phyloP scores from a whole-genome alignment of 2,888 invertebrate genomes.

The Peribatodes rhomboidaria region DNA sequence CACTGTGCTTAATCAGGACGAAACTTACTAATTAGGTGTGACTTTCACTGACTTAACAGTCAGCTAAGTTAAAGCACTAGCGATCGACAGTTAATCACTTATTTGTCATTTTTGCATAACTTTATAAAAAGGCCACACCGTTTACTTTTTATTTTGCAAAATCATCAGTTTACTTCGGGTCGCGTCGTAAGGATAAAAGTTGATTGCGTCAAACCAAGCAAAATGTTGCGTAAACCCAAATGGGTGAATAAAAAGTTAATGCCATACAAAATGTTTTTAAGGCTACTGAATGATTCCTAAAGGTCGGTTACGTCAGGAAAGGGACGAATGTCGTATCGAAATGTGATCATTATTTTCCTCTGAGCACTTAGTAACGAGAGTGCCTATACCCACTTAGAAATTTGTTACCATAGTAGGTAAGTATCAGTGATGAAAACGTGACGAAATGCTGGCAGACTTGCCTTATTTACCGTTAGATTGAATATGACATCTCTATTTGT shows the following conservation, averaged over 20 bases:
- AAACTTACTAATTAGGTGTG: too few relatives aligned
- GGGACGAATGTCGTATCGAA: constrained; percentile 17
- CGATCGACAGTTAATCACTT: too few relatives aligned
- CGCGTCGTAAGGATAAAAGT: constrained; percentile 20
- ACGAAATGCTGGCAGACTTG: background rate
- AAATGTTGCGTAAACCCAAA: constrained; percentile 26
- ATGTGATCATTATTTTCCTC: constrained; percentile 9
- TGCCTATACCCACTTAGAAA: background rate
- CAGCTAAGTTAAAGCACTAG: too few relatives aligned
- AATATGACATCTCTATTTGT: too few relatives aligned
- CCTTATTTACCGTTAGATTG: background rate
- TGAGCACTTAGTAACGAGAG: constrained; percentile 3
- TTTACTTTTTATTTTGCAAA: constrained; percentile 13
- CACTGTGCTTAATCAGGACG: background rate
- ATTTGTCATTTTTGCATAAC: too few relatives aligned
- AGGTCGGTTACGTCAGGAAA: constrained; percentile 14
- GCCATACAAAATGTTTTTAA: constrained; percentile 20
- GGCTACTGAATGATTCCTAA: constrained; percentile 22
- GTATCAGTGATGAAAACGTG: background rate
- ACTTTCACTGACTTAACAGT: too few relatives aligned
- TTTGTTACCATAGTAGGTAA: background rate
- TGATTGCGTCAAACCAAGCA: constrained; percentile 23
- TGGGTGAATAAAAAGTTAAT: constrained; percentile 26
- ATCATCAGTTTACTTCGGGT: constrained; percentile 9
- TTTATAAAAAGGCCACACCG: background rate